Evolutionary conservation across 2,113 vertebrate species (phyloP).

Genomic region (Glaucomys volans): DNA sequence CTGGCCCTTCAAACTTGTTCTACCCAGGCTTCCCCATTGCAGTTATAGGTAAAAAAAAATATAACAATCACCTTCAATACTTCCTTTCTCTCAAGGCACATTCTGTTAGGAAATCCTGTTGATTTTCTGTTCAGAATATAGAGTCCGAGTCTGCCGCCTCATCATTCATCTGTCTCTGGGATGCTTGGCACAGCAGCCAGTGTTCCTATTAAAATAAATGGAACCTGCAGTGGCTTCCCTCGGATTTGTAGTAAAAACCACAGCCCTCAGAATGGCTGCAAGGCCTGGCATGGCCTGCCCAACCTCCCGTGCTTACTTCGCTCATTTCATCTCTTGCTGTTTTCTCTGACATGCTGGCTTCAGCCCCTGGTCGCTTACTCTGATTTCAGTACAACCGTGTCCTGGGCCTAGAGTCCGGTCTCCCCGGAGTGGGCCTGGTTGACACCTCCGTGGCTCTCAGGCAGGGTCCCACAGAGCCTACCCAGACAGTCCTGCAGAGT

Average conservation of each 20-base stretch:
- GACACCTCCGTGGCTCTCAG: no score
- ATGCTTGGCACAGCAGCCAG: not conserved
- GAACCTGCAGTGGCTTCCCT: not conserved
- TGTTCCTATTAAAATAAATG: not conserved
- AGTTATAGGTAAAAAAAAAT: slow-evolving; percentile 28
- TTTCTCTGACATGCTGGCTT: not conserved
- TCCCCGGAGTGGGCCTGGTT: not conserved
- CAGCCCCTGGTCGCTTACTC: not conserved
- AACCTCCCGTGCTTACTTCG: not conserved
- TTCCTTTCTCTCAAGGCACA: not conserved
- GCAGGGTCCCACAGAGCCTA: not conserved
- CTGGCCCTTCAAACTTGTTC: not conserved
- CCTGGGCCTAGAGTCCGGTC: not conserved
- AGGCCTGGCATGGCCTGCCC: not conserved
- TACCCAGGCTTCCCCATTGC: not conserved
- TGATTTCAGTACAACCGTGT: not conserved
- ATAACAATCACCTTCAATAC: not conserved
- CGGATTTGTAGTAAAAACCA: not conserved
- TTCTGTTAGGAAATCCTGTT: slow-evolving; percentile 31
- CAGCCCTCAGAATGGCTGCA: not conserved
- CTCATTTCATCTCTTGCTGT: not conserved
- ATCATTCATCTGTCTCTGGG: not conserved
- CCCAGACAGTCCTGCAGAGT: not conserved
- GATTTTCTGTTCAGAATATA: not conserved
- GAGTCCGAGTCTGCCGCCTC: not conserved